A percentile compares a stretch with the other conserved stretches of the same genome.
phyloP scores from a whole-genome alignment of 2,113 vertebrate species.

The Colinus virginianus region DNA sequence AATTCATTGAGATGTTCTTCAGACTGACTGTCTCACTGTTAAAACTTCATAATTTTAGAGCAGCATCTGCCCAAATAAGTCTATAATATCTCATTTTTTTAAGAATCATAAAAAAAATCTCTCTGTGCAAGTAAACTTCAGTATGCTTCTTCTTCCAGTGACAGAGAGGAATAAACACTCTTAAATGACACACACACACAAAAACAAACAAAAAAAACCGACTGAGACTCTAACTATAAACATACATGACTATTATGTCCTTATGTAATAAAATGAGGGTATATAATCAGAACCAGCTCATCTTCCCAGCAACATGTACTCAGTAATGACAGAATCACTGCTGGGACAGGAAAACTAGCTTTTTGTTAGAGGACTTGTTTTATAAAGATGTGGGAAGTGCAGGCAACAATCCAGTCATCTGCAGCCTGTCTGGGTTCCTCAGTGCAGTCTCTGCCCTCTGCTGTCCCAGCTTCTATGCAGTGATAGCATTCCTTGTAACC shows the following conservation, averaged over 20 bases:
- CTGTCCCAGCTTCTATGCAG: neutral
- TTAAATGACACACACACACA: neutral
- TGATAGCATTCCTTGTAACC: neutral
- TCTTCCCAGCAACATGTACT: neutral
- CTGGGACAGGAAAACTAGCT: neutral
- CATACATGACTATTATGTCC: neutral
- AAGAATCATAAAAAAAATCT: conserved; percentile 48
- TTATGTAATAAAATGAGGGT: neutral
- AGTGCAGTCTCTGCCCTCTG: neutral
- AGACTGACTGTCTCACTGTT: conserved; percentile 55
- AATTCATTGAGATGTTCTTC: conserved; percentile 74
- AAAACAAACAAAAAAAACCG: neutral
- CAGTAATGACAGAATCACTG: neutral
- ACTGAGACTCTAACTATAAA: neutral
- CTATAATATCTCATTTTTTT: conserved; percentile 49
- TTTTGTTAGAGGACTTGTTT: neutral
- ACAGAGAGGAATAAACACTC: neutral
- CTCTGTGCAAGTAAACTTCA: conserved; percentile 38
- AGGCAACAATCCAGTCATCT: neutral
- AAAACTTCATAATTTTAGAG: conserved; percentile 64
- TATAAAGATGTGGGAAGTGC: neutral
- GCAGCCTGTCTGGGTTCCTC: neutral
- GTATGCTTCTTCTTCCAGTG: neutral
- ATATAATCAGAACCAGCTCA: neutral
- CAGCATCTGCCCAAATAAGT: conserved; percentile 69